Evolutionary conservation across 2,797 vertebrate species (phyloP).

Genomic region (Champsocephalus gunnari): DNA sequence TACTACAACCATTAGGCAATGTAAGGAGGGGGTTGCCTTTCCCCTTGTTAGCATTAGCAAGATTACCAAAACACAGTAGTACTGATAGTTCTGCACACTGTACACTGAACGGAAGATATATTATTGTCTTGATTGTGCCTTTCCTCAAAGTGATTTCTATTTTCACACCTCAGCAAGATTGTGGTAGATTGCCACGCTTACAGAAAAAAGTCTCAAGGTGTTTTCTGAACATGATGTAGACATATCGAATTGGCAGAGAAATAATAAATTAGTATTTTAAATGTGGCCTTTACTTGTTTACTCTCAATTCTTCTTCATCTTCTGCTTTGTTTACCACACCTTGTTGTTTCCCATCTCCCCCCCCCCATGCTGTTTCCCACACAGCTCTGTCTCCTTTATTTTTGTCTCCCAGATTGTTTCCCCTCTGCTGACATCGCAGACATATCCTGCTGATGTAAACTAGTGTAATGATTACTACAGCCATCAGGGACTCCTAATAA

Average conservation of each 20-base stretch:
- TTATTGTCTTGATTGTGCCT: conserved; percentile 7
- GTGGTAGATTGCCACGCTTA: conserved; percentile 15
- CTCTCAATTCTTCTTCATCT: not conserved
- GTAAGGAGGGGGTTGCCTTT: no score
- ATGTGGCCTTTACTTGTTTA: not conserved
- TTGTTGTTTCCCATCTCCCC: not conserved
- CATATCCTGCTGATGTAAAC: conserved; percentile 73
- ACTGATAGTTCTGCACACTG: not conserved
- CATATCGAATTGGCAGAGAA: conserved; percentile 8
- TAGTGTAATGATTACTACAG: conserved; percentile 68
- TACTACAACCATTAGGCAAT: no score
- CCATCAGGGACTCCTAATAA: conserved; percentile 66
- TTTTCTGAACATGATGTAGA: conserved; percentile 5
- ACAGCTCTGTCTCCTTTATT: conserved; percentile 15
- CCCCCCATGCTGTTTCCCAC: conserved; percentile 1
- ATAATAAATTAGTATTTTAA: not conserved
- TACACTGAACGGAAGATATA: not conserved
- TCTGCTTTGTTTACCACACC: not conserved
- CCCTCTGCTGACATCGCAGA: conserved; percentile 67
- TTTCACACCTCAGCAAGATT: conserved; percentile 24
- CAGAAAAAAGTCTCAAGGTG: not conserved
- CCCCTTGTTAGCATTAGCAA: no score
- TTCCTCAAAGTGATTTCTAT: not conserved
- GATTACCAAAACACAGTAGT: no score
- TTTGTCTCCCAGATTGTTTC: conserved; percentile 35